A percentile compares a stretch with the other conserved stretches of the same genome.
These are phyloP conservation scores for Nyleta sp. DNA, from an alignment of 2,888 invertebrate species.

Conservation along the genomic window DNA sequence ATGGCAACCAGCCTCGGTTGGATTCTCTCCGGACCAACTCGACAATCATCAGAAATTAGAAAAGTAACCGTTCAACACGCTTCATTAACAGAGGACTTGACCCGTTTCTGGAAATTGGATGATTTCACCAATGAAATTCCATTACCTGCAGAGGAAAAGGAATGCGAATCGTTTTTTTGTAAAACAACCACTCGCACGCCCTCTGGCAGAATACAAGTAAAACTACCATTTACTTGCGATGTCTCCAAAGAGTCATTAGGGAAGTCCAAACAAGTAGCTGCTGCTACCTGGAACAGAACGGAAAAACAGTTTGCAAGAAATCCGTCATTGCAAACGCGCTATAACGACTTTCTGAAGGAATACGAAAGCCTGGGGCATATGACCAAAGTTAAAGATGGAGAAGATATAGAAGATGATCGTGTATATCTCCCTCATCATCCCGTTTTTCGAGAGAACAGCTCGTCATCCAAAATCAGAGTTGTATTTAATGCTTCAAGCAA, in stretches of 20 bases:
- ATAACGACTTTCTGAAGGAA: background rate
- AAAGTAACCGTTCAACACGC: no score
- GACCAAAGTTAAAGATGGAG: background rate
- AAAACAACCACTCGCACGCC: background rate
- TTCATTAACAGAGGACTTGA: no score
- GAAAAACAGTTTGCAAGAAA: background rate
- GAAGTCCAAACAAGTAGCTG: background rate
- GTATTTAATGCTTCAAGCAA: background rate
- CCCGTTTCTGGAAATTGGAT: no score
- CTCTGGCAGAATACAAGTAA: constrained; percentile 7
- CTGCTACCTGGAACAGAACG: no score
- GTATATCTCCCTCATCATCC: background rate
- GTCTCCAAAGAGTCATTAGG: background rate
- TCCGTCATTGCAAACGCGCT: background rate
- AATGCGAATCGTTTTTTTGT: background rate
- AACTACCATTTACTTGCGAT: constrained; percentile 9
- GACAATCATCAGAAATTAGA: no score
- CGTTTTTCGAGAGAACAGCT: background rate
- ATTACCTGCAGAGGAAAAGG: no score
- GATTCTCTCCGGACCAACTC: no score
- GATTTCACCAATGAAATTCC: no score
- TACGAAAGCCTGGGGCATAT: background rate
- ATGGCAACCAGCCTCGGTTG: no score
- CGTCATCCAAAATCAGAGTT: background rate
- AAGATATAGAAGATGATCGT: no score